Percentiles rank a stretch among this genome's conserved stretches.
phyloP scores from a whole-genome alignment of 2,113 vertebrate genomes.

The Chamaetylas fuelleborni region DNA sequence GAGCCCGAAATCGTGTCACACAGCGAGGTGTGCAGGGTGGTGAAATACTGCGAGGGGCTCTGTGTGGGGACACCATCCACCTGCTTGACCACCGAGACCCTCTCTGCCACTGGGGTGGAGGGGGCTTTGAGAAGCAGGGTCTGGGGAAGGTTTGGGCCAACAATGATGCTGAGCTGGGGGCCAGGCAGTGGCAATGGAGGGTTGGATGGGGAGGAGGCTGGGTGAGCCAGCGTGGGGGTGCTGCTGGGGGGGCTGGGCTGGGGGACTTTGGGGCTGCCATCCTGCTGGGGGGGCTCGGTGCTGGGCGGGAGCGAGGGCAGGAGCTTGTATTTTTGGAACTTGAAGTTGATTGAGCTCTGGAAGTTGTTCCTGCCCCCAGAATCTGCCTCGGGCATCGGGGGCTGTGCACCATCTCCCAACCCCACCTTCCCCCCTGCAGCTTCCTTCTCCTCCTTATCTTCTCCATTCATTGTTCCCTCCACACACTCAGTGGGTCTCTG shows the following conservation, averaged over 20 bases:
- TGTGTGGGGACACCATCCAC: neutral
- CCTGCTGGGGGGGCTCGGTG: accelerated
- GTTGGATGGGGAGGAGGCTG: neutral
- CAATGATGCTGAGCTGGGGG: neutral
- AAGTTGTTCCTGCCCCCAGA: constrained; percentile 44
- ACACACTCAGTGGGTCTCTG: accelerated
- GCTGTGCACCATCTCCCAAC: accelerated
- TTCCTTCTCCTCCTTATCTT: neutral
- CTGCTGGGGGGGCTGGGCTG: neutral
- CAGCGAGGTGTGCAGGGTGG: constrained; percentile 80
- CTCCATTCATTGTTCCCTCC: accelerated
- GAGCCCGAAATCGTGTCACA: constrained; percentile 75
- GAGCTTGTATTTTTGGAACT: constrained; percentile 65
- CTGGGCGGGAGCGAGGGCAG: neutral
- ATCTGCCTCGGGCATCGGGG: neutral
- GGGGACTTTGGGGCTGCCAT: accelerated
- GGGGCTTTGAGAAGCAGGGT: neutral
- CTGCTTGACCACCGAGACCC: neutral
- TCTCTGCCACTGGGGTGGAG: neutral
- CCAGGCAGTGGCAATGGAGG: accelerated
- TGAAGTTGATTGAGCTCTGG: constrained; percentile 73
- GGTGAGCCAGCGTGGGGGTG: accelerated
- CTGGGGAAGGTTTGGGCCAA: constrained; percentile 17
- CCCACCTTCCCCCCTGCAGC: accelerated
- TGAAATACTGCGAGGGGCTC: constrained; percentile 71